Conservation (phyloP, 2,888 invertebrate species). For the Synanthedon formicaeformis region DNA sequence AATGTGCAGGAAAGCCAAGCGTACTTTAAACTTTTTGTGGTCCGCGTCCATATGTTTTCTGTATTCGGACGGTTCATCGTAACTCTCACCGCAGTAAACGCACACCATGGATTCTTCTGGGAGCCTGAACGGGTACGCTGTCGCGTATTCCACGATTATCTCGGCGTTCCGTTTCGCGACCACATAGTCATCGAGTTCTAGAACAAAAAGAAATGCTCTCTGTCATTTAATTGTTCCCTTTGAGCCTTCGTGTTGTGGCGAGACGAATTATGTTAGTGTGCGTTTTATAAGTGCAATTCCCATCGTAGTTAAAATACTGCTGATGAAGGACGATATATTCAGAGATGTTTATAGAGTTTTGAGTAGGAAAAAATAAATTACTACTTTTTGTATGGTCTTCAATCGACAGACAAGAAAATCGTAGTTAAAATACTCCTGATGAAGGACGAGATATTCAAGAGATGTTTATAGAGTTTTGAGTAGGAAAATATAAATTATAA, state of each 20-base stretch:
- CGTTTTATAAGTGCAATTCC: not conserved
- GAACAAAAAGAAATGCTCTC: constrained; percentile 62
- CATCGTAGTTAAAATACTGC: too few species aligned
- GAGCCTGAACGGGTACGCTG: constrained; percentile 26
- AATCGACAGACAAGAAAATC: too few species aligned
- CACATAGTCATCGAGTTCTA: constrained; percentile 49
- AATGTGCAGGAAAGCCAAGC: constrained; percentile 45
- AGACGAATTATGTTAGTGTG: not conserved
- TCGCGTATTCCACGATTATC: constrained; percentile 24
- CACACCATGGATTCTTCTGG: constrained; percentile 17
- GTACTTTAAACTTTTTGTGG: constrained; percentile 37
- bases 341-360: too few species aligned
- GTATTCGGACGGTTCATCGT: constrained; percentile 20
- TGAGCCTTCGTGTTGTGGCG: not conserved
- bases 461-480: too few species aligned
- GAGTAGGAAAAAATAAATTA: too few species aligned
- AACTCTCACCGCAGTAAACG: constrained; percentile 26
- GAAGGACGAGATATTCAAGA: too few species aligned
- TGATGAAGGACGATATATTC: too few species aligned
- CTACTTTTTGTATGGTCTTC: too few species aligned
- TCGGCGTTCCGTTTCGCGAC: constrained; percentile 28
- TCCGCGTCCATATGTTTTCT: constrained; percentile 32
- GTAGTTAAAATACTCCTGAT: too few species aligned
- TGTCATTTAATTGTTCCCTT: constrained; percentile 26
- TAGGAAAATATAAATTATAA: too few species aligned